Base-by-base conservation (phyloP, 2,888 invertebrate genomes). In the Tiphia femorata region DNA sequence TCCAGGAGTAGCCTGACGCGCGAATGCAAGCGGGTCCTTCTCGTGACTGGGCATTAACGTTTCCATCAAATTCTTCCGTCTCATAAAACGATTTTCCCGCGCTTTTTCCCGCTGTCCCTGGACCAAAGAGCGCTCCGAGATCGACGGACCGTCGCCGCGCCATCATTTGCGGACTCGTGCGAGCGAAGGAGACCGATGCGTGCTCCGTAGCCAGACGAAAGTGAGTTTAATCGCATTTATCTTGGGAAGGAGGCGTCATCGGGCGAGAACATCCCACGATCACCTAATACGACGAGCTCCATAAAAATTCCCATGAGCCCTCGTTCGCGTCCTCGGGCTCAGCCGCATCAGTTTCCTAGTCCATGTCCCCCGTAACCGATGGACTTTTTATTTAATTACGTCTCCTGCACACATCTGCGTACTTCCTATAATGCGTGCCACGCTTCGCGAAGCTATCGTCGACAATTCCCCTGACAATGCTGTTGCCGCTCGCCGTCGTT, bases 311-410 rank as follows among this genome's bases (percentile, higher is more conserved):
- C 67, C 67, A 44, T 41, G 71, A 56, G 70, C 52, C 51, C 57
- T 65, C 56, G 64, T 53, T 54, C 58, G 52, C 59, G 70, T 70
- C 70, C 62, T 57, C 70, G n/a, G n/a, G 64, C 49, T 19, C 42
- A 61, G 53, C n/a, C n/a, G n/a, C 62, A 59, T 60, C 54, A 50
- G 52, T 56, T 57, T 55, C 59, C n/a, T n/a, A n/a, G n/a, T n/a
- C n/a, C 42, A 20, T 67, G 59, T 62, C 54, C 64, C 69, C 67
- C 65, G 66, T 71, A 74, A 70, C 70, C 65, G 67, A 76, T 75
- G 69, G 68, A 70, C 67, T 69, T 76, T 74, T 71, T 73, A 77
- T 77, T 73, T 70, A 77, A 77, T 77, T 75, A 76, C 62, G 64
- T 30, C 46, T 43, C 55, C 51, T 43, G 51, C 47, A 65, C 68